phyloP scores from a whole-genome alignment of 2,797 vertebrate species.

The Eidolon dupreanum region DNA sequence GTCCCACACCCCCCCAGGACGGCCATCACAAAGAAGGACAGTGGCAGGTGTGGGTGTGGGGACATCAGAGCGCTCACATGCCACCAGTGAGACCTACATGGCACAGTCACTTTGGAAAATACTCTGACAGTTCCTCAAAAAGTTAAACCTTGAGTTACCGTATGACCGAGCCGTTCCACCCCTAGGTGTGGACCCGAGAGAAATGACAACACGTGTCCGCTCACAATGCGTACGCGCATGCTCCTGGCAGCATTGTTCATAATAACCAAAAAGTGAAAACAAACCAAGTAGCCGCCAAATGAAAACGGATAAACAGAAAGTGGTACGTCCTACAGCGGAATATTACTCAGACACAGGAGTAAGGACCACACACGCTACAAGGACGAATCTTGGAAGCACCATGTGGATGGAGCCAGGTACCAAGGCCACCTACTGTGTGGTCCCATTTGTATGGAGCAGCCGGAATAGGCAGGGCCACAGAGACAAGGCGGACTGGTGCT shows the following conservation, averaged over 20 bases:
- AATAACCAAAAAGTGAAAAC: neutral
- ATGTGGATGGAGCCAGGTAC: neutral
- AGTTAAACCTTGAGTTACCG: neutral
- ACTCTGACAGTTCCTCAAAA: neutral
- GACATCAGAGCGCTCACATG: accelerated
- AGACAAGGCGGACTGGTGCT: neutral
- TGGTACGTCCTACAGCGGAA: accelerated
- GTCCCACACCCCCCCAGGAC: neutral
- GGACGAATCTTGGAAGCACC: neutral
- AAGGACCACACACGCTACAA: accelerated
- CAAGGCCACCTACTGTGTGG: neutral
- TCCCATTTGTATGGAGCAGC: too few relatives aligned
- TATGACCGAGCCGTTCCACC: neutral
- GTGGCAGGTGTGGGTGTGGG: neutral
- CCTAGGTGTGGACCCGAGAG: neutral
- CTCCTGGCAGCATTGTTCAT: neutral
- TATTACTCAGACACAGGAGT: neutral
- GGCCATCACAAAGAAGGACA: too few relatives aligned
- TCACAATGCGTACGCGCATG: accelerated
- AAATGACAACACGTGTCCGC: neutral
- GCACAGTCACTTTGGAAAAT: neutral
- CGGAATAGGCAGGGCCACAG: accelerated
- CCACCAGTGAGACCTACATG: too few relatives aligned
- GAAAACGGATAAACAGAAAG: neutral
- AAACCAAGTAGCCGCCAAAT: neutral